Evolutionary conservation across 2,797 vertebrate genomes (phyloP), one percentile per base, ranked within the genome.

Genomic region (Anguilla anguilla): DNA sequence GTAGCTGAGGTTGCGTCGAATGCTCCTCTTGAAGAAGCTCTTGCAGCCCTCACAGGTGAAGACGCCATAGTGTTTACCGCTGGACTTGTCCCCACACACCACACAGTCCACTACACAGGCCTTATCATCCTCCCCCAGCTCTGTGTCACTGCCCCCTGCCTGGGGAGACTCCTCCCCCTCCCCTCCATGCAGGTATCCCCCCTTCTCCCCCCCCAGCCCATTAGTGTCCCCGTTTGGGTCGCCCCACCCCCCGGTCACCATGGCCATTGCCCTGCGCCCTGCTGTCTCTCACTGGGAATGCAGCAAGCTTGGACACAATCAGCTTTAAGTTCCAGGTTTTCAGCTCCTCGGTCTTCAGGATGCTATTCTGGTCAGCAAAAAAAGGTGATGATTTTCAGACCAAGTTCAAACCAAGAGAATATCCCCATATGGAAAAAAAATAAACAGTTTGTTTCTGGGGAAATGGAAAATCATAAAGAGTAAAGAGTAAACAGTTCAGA

Each of bases 31-130:
- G 95, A 98, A 98, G 94, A 98, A 98, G 95, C 98, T 98, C 95
- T 99, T 99, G 96, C 98, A 98, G 86, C 98, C 98, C 88, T 98
- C 98, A 88, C 98, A 99, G 89, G 98, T 99, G 94, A 98, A 98
- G 79, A 98, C 97, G 0, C 98, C 98, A 90, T 99, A 98, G 90
- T 99, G 98, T 28, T 98, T 98, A 82, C 98, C 98, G 86, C 98
- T 98, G 88, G 98, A 98, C 90, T 98, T 98, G 94, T 98, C 97
- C 59, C 98, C 97, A 90, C 98, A 98, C 90, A 98, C 97, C 93
- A 97, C 97, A 89, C 98, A 98, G 95, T 99, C 98, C 96, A 97
- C 97, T 92, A 97, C 96, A 91, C 97, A 95, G 79, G 97, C 96
- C 86, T 97, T 96, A 90, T 98, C 97, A 2, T 98, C 98, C 64